A percentile compares a stretch with the other conserved stretches of the same genome.
Conservation (phyloP, 1,140 invertebrate genomes). For the Neotoxoptera formosana region DNA sequence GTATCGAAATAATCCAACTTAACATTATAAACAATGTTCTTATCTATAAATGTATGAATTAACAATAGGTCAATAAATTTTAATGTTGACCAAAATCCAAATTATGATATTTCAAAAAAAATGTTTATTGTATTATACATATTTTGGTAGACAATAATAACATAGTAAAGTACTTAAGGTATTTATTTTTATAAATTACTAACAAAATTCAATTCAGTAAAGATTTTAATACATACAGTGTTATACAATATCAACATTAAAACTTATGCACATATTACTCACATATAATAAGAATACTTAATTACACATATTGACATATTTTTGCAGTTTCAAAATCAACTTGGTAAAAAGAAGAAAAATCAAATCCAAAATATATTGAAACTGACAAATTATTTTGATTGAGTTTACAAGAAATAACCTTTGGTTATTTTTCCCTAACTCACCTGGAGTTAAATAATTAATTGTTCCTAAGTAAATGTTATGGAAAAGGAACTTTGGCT, state of each 20-base stretch:
- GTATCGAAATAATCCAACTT: not conserved
- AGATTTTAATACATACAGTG: slow-evolving; percentile 3
- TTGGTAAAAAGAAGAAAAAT: not conserved
- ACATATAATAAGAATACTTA: not conserved
- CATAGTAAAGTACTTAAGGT: not conserved
- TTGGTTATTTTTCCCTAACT: not conserved
- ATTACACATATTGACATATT: not conserved
- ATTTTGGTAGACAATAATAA: not conserved
- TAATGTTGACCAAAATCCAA: not conserved
- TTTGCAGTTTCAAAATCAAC: not conserved
- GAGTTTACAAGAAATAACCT: slow-evolving; percentile 24
- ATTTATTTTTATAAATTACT: slow-evolving; percentile 20
- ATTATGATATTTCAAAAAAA: not conserved
- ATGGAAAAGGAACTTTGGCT: slow-evolving; percentile 6
- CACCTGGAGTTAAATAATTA: not conserved
- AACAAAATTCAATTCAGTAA: slow-evolving; percentile 3
- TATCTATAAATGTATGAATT: not conserved
- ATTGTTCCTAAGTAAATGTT: not conserved
- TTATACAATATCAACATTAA: not conserved
- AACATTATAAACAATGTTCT: not conserved
- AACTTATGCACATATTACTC: not conserved
- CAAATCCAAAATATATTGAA: not conserved
- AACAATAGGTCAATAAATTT: not conserved
- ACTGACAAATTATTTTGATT: not conserved
- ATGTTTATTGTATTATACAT: not conserved